Evolutionary conservation across 2,113 vertebrate genomes (phyloP).

Genomic region (Corydoras maculifer): DNA sequence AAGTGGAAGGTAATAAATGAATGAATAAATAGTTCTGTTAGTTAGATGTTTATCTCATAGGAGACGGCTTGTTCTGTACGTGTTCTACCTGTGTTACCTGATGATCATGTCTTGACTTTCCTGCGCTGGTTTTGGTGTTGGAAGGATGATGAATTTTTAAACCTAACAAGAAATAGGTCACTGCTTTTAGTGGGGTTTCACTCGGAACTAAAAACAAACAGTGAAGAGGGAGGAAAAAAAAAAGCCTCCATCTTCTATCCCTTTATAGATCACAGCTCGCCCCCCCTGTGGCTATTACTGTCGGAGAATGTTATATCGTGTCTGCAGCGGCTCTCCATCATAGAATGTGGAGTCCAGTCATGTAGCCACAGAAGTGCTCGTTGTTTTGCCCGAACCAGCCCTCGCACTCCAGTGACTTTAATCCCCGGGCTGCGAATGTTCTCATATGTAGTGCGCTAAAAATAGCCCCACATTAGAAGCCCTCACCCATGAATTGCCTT

Average conservation of each 20-base stretch:
- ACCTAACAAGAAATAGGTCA: constrained; percentile 5
- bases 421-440: constrained; percentile 33
- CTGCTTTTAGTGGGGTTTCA: constrained; percentile 22
- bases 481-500: constrained; percentile 34
- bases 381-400: constrained; percentile 44
- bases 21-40: no score
- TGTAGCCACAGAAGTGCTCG: constrained; percentile 38
- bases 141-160: constrained; percentile 4
- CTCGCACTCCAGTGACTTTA: constrained; percentile 40
- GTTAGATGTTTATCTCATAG: no score
- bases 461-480: constrained; percentile 38
- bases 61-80: no score
- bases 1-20: no score
- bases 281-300: constrained; percentile 52
- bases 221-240: constrained; percentile 1
- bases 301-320: constrained; percentile 46
- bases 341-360: constrained; percentile 37
- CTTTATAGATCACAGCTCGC: constrained; percentile 40
- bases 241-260: constrained; percentile 24
- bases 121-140: no score
- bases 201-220: constrained; percentile 21
- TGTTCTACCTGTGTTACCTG: no score
- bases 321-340: constrained; percentile 46
- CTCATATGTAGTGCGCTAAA: constrained; percentile 38
- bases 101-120: no score